These are phyloP conservation scores for Tetragnatha versicolor DNA, from an alignment of 1,140 invertebrate species.

Conservation along the genomic window DNA sequence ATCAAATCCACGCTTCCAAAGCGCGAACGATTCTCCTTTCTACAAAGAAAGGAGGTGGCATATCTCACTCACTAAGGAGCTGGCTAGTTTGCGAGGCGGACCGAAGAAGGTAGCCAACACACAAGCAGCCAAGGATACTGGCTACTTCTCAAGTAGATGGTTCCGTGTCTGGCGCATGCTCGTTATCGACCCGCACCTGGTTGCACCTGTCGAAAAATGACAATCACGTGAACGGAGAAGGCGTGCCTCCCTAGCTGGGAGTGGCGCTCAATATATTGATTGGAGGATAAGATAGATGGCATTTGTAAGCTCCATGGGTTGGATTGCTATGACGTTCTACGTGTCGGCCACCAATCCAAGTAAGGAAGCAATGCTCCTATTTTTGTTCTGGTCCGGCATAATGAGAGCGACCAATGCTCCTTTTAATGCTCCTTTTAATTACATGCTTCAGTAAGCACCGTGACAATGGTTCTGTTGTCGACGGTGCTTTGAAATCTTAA, in stretches of 20 bases:
- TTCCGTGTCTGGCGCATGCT: conserved; percentile 20
- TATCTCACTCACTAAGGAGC: too few species aligned
- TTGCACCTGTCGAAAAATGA: conserved; percentile 51
- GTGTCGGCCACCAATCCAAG: conserved; percentile 15
- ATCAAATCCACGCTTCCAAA: too few species aligned
- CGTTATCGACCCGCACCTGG: conserved; percentile 39
- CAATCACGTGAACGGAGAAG: conserved; percentile 38
- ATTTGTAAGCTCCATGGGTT: not conserved
- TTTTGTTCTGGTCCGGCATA: not conserved
- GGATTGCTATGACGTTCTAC: not conserved
- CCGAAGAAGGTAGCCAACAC: not conserved
- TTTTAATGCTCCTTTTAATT: not conserved
- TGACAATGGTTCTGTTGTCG: too few species aligned
- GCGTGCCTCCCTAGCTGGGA: conserved; percentile 19
- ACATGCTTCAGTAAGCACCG: not conserved
- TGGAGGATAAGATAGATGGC: conserved; percentile 15
- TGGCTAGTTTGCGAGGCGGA: too few species aligned
- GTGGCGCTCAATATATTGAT: conserved; percentile 51
- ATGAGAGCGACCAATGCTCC: not conserved
- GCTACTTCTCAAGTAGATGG: not conserved
- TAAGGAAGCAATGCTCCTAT: not conserved
- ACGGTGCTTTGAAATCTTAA: too few species aligned
- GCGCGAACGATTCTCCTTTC: too few species aligned
- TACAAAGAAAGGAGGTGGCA: too few species aligned
- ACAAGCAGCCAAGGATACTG: not conserved